Evolutionary conservation across 2,797 vertebrate species (phyloP), one percentile per base, ranked within the genome.

Genomic region (Sebastes minor): DNA sequence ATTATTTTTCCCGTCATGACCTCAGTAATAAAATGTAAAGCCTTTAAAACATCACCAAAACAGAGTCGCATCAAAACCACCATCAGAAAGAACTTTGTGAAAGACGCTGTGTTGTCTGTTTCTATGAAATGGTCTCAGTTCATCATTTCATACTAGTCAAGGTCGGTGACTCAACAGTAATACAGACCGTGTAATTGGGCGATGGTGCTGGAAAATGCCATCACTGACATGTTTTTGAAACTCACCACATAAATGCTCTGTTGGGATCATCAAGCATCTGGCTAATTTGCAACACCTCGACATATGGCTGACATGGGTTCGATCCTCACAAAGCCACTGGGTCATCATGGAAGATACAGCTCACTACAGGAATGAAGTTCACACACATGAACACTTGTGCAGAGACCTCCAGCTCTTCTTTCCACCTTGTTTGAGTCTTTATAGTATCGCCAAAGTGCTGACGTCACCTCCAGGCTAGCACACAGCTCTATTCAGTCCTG

Each of bases 231-330:
- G 8, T 53, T 76, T 69, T 71, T 69, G 23, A 78, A 74, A 86
- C 82, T 78, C 13, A 56, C 55, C 25, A 53, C 59, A 67, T 73
- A 77, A 84, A 72, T 13, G 78, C 74, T 77, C 56, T 52, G 16
- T 33, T 70, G 74, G 76, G 68, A 83, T 70, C 33, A 0, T 8
- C 46, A 49, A 78, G 62, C 63, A 85, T 82, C 87, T 90, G 84
- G 74, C 69, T 84, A 81, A 81, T 70, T 72, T 71, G 74, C 23
- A 75, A 79, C 49, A 65, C 55, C 65, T 80, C 28, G 16, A 61
- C 76, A 81, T 80, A 72, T 60, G 73, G 62, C 67, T 56, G 76
- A 71, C 73, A 76, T 75, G 30, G 13, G 52, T 73, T 75, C 73
- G 23, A 71, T 71, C 61, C 78, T 63, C 53, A 57, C 60, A 25